These are phyloP conservation scores for Lycocerus yunnanus DNA, from an alignment of 2,888 invertebrate genomes.

Conservation along the genomic window DNA sequence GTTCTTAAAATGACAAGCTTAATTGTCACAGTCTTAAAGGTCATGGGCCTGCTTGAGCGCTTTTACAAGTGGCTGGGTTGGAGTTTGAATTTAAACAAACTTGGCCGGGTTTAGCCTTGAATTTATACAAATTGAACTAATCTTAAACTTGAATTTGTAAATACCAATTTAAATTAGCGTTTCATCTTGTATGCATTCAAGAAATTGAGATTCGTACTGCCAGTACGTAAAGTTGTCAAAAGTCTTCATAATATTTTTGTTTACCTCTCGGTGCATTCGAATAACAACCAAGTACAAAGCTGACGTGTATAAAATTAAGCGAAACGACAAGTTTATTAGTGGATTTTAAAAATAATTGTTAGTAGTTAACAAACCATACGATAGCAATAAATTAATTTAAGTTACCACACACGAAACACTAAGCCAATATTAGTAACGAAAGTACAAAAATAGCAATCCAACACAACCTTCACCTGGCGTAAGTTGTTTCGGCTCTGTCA, in stretches of 20 bases:
- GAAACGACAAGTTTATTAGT: background rate
- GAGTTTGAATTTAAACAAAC: background rate
- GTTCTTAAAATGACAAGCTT: background rate
- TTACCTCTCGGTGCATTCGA: background rate
- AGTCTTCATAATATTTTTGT: background rate
- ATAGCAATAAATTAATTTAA: slow-evolving; percentile 17
- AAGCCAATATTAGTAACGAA: slow-evolving; percentile 23
- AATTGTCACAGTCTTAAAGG: background rate
- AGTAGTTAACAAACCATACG: background rate
- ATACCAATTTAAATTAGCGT: background rate
- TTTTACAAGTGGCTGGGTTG: background rate
- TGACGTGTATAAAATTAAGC: background rate
- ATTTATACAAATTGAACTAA: background rate
- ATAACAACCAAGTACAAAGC: no score
- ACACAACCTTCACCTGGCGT: slow-evolving; percentile 31
- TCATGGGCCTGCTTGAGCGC: background rate
- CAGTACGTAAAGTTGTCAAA: no score
- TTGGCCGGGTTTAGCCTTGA: background rate
- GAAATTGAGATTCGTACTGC: no score
- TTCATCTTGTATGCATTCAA: background rate
- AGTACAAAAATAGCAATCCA: slow-evolving; percentile 31
- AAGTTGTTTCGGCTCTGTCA: slow-evolving; percentile 30
- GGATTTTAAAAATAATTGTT: background rate
- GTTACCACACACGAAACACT: slow-evolving; percentile 7
- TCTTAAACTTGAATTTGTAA: background rate